A percentile compares a stretch with the other conserved stretches of the same genome.
These are phyloP conservation scores for Crematogaster levior DNA, from an alignment of 2,888 invertebrate species.

Conservation along the genomic window DNA sequence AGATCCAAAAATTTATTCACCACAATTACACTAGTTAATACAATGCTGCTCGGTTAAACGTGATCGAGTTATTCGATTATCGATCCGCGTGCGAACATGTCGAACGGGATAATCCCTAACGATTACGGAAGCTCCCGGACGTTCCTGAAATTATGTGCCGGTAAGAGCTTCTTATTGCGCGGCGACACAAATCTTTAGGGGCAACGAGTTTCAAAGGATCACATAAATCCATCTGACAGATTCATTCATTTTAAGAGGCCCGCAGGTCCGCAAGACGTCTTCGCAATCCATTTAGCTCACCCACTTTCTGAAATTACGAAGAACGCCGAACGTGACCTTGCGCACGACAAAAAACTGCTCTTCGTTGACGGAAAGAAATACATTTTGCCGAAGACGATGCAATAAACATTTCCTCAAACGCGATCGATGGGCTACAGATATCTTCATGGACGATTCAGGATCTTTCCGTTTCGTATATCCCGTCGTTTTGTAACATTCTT, in stretches of 20 bases:
- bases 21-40: neutral
- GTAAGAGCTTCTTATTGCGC: slow-evolving; percentile 33
- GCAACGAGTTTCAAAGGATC: slow-evolving; percentile 61
- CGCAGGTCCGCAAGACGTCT: slow-evolving; percentile 65
- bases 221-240: slow-evolving; percentile 69
- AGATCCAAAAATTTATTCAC: neutral
- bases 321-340: slow-evolving; percentile 50
- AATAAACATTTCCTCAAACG: slow-evolving; percentile 42
- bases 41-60: neutral
- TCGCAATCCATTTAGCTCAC: slow-evolving; percentile 70
- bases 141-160: slow-evolving; percentile 33
- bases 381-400: slow-evolving; percentile 36
- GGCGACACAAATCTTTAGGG: slow-evolving; percentile 33
- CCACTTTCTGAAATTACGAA: slow-evolving; percentile 70
- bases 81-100: neutral
- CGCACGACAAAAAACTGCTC: slow-evolving; percentile 54
- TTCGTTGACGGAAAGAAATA: slow-evolving; percentile 45
- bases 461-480: neutral
- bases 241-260: slow-evolving; percentile 71
- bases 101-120: slow-evolving; percentile 16
- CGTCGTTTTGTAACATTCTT: neutral
- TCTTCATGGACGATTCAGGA: neutral
- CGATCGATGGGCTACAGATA: slow-evolving; percentile 27
- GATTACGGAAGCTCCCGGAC: neutral
- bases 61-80: slow-evolving; percentile 15